These are phyloP conservation scores for Haemorhous mexicanus DNA, from an alignment of 2,113 vertebrate genomes.

Conservation along the genomic window DNA sequence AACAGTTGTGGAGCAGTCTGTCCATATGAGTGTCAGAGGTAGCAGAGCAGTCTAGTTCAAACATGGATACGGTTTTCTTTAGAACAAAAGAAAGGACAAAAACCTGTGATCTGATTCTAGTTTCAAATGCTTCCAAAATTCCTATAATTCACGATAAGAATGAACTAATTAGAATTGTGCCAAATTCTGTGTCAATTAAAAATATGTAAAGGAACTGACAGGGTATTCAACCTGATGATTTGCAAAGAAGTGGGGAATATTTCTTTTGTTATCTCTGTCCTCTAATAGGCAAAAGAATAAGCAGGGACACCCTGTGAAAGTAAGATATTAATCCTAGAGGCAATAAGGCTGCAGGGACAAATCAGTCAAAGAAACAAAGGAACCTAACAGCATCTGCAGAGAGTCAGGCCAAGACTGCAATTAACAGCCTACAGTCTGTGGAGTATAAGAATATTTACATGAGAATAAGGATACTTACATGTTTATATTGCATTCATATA, in stretches of 20 bases:
- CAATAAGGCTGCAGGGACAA: not conserved
- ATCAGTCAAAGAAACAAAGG: not conserved
- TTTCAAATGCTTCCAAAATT: not conserved
- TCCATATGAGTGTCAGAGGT: not conserved
- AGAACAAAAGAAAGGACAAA: not conserved
- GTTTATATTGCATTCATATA: not conserved
- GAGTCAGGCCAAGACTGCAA: not conserved
- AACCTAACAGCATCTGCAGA: not conserved
- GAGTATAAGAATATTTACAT: not conserved
- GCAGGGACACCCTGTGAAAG: not conserved
- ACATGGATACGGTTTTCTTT: not conserved
- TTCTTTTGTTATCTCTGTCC: not conserved
- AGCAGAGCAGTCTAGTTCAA: not conserved
- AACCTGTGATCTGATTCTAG: not conserved
- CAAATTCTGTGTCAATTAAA: not conserved
- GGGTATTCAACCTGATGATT: not conserved
- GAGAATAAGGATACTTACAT: not conserved
- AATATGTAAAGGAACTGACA: not conserved
- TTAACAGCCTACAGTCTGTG: not conserved
- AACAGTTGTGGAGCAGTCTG: not conserved
- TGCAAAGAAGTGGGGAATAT: not conserved
- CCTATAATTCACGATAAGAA: not conserved
- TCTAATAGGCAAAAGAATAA: not conserved
- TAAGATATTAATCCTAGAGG: not conserved
- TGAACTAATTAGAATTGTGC: not conserved